A percentile compares a stretch with the other conserved stretches of the same genome.
Conservation (phyloP, 2,797 vertebrate species). For the Chrysocyon brachyurus region DNA sequence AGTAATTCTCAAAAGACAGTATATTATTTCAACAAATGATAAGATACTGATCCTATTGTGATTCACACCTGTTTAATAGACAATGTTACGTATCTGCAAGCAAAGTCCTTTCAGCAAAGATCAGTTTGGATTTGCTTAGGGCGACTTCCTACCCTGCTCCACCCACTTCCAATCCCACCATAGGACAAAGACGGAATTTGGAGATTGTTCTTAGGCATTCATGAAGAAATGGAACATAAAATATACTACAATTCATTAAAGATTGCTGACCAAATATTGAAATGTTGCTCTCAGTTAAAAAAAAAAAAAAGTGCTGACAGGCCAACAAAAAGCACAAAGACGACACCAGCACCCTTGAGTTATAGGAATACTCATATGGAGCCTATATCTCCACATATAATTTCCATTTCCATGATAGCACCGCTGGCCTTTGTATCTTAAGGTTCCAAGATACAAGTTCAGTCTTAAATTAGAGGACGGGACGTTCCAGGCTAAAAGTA, state of each 20-base stretch:
- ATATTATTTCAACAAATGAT: background rate
- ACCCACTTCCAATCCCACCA: background rate
- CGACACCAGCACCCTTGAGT: background rate
- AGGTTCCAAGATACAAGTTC: background rate
- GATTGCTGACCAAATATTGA: background rate
- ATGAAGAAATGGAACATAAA: background rate
- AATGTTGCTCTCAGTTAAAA: background rate
- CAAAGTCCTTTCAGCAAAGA: background rate
- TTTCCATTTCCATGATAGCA: rapidly evolving
- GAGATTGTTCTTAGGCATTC: background rate
- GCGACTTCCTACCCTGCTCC: rapidly evolving
- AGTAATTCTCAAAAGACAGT: background rate
- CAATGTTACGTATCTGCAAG: background rate
- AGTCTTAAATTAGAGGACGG: background rate
- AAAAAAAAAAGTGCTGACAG: background rate
- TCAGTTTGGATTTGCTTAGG: background rate
- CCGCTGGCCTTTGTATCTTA: too few species aligned
- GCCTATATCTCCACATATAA: rapidly evolving
- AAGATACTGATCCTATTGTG: background rate
- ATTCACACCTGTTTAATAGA: background rate
- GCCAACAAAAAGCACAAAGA: background rate
- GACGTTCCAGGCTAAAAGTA: background rate
- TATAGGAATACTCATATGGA: rapidly evolving
- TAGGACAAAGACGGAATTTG: background rate
- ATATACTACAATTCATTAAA: background rate